phyloP scores from a whole-genome alignment of 1,140 invertebrate species.

The Pseudomyrmex gracilis region DNA sequence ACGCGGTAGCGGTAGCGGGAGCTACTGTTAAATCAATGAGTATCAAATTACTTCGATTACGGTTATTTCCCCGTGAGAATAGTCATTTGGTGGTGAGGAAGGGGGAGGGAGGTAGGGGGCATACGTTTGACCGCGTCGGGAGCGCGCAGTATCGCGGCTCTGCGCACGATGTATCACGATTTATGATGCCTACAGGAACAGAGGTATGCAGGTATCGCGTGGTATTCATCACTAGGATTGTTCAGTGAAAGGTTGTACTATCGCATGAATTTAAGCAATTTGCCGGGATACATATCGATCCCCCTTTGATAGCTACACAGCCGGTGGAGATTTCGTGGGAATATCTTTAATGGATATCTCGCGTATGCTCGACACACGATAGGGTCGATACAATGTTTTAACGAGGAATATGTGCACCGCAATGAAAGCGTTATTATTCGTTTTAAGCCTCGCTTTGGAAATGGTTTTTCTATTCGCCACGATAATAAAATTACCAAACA shows the following conservation, averaged over 20 bases:
- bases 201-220: conserved; percentile 51
- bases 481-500: not conserved
- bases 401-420: not conserved
- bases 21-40: conserved; percentile 33
- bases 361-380: not conserved
- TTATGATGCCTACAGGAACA: conserved; percentile 61
- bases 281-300: conserved; percentile 43
- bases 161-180: conserved; percentile 48
- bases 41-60: conserved; percentile 65
- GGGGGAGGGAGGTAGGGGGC: too few relatives aligned
- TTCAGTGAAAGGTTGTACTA: conserved; percentile 59
- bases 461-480: not conserved
- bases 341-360: conserved; percentile 57
- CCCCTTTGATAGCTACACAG: conserved; percentile 17
- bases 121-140: conserved; percentile 18
- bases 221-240: conserved; percentile 61
- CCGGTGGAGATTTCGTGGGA: conserved; percentile 43
- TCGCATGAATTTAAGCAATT: conserved; percentile 66
- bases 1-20: not conserved
- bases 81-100: conserved; percentile 26
- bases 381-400: not conserved
- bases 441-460: not conserved
- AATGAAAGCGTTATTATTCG: not conserved
- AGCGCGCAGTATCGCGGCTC: not conserved
- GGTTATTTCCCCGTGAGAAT: conserved; percentile 56